Base-by-base conservation (phyloP, 2,113 vertebrate species). In the Epinephelus cyanopodus region DNA sequence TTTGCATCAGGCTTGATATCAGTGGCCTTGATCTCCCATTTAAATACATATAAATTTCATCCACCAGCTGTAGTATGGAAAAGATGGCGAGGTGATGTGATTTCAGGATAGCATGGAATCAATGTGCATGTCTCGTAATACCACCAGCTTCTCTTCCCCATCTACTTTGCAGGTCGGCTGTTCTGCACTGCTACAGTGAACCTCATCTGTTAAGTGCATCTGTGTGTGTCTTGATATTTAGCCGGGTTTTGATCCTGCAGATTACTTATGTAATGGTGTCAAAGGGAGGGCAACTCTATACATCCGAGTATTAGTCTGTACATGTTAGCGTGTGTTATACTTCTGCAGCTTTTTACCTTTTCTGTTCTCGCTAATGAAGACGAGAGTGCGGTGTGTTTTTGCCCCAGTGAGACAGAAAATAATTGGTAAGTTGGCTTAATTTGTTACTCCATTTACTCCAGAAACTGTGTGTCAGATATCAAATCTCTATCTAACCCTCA, bases 231-330 rank as follows among this genome's bases (percentile, higher is more conserved):
- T 56, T 58, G 54, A 60, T 48, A 33, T 25, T 52, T 25, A 15
- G 5, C 42, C 33, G 14, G 18, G 12, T 21, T 37, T 64, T 48
- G 48, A 79, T 53, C 18, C 58, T 65, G 39, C 54, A 73, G 61
- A 27, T 74, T 48, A 73, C 21, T 65, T 65, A 54, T 54, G 50
- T 33, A 57, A 57, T n/a, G 19, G 14, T 29, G n/a, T 58, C 52
- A 65, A 23, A 73, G 12, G 39, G 39, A 63, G 58, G 37, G 14
- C 50, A 57, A 10, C 52, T 57, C 19, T 37, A n/a, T 29, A 39
- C 71, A 50, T 15, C 61, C 25, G 42, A 60, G 61, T 45, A 17
- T 52, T 37, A 7, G 9, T 17, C 15, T 67, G 25, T 62, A 8
- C 10, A 11, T 29, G 7, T 61, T 6, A 3, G 10, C 45, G 21